Conservation (phyloP, 1,140 invertebrate genomes). For the Ladona fulva region DNA sequence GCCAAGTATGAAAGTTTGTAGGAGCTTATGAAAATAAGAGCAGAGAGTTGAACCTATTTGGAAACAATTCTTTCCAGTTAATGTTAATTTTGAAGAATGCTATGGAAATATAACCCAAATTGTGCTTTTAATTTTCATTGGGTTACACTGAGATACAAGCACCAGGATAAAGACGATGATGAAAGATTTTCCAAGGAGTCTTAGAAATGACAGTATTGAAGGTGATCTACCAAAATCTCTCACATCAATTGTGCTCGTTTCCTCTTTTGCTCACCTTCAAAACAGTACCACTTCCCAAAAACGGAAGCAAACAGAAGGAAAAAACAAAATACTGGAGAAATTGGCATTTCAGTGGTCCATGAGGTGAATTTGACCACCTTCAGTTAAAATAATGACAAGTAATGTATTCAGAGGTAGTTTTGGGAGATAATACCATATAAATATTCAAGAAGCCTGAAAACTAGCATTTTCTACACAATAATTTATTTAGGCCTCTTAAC, state of each 20-base stretch:
- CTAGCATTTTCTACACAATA: background rate
- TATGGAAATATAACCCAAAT: too few relatives aligned
- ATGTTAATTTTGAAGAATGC: too few relatives aligned
- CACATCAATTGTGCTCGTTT: background rate
- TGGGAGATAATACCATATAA: background rate
- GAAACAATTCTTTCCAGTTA: too few relatives aligned
- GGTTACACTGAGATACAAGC: too few relatives aligned
- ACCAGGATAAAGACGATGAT: too few relatives aligned
- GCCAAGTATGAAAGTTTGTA: too few relatives aligned
- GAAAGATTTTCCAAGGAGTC: too few relatives aligned
- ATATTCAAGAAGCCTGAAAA: conserved; percentile 7
- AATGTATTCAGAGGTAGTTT: background rate
- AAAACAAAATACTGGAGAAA: background rate
- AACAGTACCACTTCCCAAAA: background rate
- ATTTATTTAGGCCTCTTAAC: conserved; percentile 1
- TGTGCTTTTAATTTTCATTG: too few relatives aligned
- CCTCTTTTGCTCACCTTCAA: background rate
- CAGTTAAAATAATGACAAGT: background rate
- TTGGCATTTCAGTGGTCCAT: too few relatives aligned
- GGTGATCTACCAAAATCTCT: background rate
- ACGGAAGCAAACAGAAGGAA: background rate
- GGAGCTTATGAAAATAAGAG: too few relatives aligned
- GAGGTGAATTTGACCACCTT: too few relatives aligned
- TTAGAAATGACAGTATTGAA: background rate
- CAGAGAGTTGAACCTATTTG: too few relatives aligned